A percentile compares a stretch with the other conserved stretches of the same genome.
Evolutionary conservation across 2,113 vertebrate species (phyloP).

Genomic region (Bos indicus): DNA sequence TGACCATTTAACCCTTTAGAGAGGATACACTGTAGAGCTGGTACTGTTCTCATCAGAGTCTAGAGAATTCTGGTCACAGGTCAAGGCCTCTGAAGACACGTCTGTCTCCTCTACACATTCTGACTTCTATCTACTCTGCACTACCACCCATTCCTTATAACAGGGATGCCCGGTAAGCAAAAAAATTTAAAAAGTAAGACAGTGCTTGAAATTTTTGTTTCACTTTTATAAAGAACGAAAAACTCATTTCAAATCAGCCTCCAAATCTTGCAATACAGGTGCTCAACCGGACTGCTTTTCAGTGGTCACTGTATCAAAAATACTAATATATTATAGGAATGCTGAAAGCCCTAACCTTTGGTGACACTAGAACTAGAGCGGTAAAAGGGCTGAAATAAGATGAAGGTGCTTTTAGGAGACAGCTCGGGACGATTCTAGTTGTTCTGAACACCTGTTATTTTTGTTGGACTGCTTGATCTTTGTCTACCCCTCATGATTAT

Average conservation of each 20-base stretch:
- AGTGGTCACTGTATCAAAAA: background rate
- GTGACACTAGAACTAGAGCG: background rate
- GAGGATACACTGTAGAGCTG: background rate
- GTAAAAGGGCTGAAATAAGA: background rate
- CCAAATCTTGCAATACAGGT: background rate
- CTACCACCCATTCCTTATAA: accelerated
- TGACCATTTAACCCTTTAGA: background rate
- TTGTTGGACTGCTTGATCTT: background rate
- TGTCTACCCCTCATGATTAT: background rate
- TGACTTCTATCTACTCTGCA: background rate
- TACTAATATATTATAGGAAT: background rate
- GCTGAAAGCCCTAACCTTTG: background rate
- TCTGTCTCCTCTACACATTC: accelerated
- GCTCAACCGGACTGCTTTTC: background rate
- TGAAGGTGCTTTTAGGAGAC: accelerated
- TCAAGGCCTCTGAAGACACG: background rate
- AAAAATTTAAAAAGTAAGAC: background rate
- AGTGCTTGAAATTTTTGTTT: background rate
- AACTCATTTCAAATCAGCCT: background rate
- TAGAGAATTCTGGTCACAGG: background rate
- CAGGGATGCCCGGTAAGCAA: background rate
- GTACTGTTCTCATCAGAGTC: accelerated
- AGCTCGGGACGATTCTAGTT: too few relatives aligned
- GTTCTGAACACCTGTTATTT: background rate
- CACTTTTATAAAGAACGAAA: background rate